Evolutionary conservation across 1,140 invertebrate genomes (phyloP), one percentile per base, ranked within the genome.

Genomic region (Nixonia krombeini): DNA sequence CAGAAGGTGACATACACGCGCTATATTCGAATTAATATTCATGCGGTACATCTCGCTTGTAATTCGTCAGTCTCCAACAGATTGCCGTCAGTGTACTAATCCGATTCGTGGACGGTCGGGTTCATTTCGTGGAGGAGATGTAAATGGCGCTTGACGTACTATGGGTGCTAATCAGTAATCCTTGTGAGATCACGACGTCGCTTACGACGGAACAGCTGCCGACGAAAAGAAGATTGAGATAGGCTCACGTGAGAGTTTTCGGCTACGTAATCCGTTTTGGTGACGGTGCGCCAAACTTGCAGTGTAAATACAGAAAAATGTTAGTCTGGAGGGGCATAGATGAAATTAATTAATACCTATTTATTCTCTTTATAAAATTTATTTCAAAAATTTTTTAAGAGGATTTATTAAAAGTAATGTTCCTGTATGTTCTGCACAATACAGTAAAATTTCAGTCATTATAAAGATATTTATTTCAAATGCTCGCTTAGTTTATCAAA

Each of bases 91-190:
- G 12, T 18, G 21, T 25, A 7, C 35, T 76, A 76, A 76, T 76
- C 67, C 72, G 70, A 74, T 71, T 64, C 49, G 49, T 10, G 56
- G 66, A 71, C 50, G 44, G 7, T 33, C 40, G 41, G 58, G 68
- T 71, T 69, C 65, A 74, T 73, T 63, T 59, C 58, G 33, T 21
- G 42, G 25, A 13, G 13, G 15, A n/a, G 31, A 9, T 40, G 17
- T 33, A 51, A 59, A 45, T 23, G 17, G 47, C 23, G 41, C 41
- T 1, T 10, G 26, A 46, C n/a, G 35, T 40, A 13, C 65, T 45
- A 52, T 53, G 57, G 65, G 65, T 58, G 53, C 59, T 70, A 70
- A 69, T 70, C 53, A 70, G 53, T 63, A 69, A 69, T 63, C 65
- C 65, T 63, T 52, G 52, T 49, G 64, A 37, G 64, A 67, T 35